Evolutionary conservation across 2,797 vertebrate species (phyloP).

Genomic region (Danio tinwini): DNA sequence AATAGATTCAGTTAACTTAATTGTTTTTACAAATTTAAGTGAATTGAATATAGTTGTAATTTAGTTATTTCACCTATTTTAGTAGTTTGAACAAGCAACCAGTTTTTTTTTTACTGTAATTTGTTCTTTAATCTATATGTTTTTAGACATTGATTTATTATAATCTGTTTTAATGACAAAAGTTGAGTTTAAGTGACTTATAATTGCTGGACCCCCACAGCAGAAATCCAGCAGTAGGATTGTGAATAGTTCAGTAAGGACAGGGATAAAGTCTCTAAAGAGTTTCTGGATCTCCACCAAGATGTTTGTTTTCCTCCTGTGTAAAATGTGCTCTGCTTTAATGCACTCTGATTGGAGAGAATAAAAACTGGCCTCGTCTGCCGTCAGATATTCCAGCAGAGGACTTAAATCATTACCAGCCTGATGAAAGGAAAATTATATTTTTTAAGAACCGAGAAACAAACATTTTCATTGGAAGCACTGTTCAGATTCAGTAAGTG

Average conservation of each 20-base stretch:
- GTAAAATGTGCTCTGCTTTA: neutral
- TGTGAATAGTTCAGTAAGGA: neutral
- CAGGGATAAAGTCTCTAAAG: conserved; percentile 9
- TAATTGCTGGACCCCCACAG: neutral
- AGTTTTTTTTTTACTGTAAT: too few relatives aligned
- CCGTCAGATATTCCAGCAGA: conserved; percentile 1
- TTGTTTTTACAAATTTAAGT: too few relatives aligned
- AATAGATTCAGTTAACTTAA: too few relatives aligned
- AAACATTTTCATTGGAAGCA: conserved; percentile 12
- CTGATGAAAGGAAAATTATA: neutral
- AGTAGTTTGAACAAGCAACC: too few relatives aligned
- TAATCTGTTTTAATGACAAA: too few relatives aligned
- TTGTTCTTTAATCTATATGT: too few relatives aligned
- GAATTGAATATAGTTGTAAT: too few relatives aligned
- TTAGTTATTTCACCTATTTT: too few relatives aligned
- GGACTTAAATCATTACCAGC: conserved; percentile 2
- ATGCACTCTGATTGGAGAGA: neutral
- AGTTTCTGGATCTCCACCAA: conserved; percentile 1
- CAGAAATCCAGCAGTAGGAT: neutral
- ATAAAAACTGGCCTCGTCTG: conserved; percentile 6
- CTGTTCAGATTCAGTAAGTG: neutral
- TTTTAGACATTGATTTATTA: too few relatives aligned
- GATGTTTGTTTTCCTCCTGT: conserved; percentile 24
- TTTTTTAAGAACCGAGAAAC: neutral
- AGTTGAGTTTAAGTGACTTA: neutral